phyloP scores from a whole-genome alignment of 2,888 invertebrate genomes.

The Heteromyza rotundicornis region DNA sequence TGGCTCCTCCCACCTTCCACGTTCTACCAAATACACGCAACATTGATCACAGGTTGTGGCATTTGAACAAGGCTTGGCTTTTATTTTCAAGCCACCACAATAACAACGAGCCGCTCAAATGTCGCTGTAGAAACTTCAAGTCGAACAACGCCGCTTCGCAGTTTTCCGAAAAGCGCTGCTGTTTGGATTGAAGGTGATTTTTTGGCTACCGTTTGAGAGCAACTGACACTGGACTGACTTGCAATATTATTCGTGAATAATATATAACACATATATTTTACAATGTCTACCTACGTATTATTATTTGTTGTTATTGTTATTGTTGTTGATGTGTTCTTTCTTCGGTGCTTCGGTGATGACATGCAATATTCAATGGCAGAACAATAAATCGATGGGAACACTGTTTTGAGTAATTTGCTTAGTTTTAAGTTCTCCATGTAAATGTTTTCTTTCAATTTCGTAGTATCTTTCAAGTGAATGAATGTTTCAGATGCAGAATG shows the following conservation, averaged over 20 bases:
- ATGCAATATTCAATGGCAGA: slow-evolving; percentile 25
- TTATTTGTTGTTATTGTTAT: slow-evolving; percentile 29
- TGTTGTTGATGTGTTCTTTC: slow-evolving; percentile 19
- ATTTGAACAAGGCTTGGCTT: neutral
- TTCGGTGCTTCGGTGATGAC: slow-evolving; percentile 30
- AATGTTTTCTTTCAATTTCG: too few relatives aligned
- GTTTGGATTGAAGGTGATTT: slow-evolving; percentile 23
- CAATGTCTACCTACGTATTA: slow-evolving; percentile 17
- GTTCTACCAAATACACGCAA: too few relatives aligned
- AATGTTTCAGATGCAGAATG: too few relatives aligned
- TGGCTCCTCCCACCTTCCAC: slow-evolving; percentile 9
- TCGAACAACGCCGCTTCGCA: too few relatives aligned
- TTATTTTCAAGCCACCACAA: neutral
- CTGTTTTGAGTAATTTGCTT: neutral
- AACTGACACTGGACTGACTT: slow-evolving; percentile 44
- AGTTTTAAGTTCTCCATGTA: too few relatives aligned
- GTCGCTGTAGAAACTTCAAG: too few relatives aligned
- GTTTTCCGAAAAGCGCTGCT: neutral
- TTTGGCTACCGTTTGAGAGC: slow-evolving; percentile 27
- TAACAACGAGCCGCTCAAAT: too few relatives aligned
- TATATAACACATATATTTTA: too few relatives aligned
- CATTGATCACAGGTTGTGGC: slow-evolving; percentile 3
- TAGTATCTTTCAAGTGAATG: too few relatives aligned
- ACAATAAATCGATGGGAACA: slow-evolving; percentile 14
- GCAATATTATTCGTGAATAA: slow-evolving; percentile 44